These are phyloP conservation scores for Catagonus wagneri DNA, from an alignment of 2,113 vertebrate genomes.

Conservation along the genomic window DNA sequence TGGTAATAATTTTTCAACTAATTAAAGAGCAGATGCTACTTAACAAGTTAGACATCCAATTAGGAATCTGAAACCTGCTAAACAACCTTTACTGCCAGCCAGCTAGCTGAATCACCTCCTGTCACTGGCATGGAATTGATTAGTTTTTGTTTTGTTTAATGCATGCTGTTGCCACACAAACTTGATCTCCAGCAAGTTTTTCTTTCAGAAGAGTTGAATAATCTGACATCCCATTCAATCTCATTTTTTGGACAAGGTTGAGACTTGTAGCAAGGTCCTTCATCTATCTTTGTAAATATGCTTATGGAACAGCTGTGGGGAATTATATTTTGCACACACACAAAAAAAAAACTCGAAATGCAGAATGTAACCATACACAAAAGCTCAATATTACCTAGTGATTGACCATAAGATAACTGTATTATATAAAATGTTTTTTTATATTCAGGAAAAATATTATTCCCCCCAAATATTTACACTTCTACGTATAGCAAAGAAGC, in stretches of 20 bases:
- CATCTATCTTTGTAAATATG: slow-evolving; percentile 59
- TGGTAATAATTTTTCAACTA: slow-evolving; percentile 92
- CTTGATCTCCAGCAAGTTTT: slow-evolving; percentile 71
- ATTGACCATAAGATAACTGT: slow-evolving; percentile 61
- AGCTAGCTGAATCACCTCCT: slow-evolving; percentile 88
- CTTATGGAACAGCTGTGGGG: slow-evolving; percentile 25
- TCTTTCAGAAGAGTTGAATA: slow-evolving; percentile 66
- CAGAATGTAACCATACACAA: slow-evolving; percentile 37
- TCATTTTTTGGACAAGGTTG: slow-evolving; percentile 18
- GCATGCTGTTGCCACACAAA: slow-evolving; percentile 76
- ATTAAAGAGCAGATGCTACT: slow-evolving; percentile 92
- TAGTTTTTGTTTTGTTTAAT: slow-evolving; percentile 85
- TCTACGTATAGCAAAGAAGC: slow-evolving; percentile 6
- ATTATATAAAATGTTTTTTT: slow-evolving; percentile 7
- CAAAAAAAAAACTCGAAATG: slow-evolving; percentile 34
- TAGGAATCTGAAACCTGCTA: slow-evolving; percentile 88
- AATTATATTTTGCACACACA: slow-evolving; percentile 54
- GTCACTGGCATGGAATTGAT: slow-evolving; percentile 82
- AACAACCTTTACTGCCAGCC: slow-evolving; percentile 88
- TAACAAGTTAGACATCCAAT: slow-evolving; percentile 88
- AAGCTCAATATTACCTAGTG: slow-evolving; percentile 6
- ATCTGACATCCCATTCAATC: slow-evolving; percentile 56
- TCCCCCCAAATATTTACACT: not conserved
- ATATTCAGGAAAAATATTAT: not conserved
- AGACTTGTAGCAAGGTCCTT: slow-evolving; percentile 50